phyloP scores from a whole-genome alignment of 2,113 vertebrate species.

The Sakesphorus luctuosus region DNA sequence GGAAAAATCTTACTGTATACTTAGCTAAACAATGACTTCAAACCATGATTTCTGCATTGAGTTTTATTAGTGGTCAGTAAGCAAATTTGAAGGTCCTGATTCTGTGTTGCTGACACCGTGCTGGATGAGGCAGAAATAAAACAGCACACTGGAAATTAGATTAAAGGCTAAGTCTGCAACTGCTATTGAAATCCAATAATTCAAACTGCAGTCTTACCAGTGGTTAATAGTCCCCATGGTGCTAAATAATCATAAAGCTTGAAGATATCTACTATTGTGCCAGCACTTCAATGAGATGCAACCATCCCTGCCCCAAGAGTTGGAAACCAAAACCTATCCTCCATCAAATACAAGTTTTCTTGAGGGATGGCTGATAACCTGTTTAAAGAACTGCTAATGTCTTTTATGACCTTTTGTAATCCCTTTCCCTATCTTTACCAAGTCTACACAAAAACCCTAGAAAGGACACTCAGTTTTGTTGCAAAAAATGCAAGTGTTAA shows the following conservation, averaged over 20 bases:
- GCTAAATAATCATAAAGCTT: slow-evolving; percentile 64
- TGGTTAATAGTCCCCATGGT: slow-evolving; percentile 59
- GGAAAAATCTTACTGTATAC: background rate
- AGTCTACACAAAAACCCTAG: background rate
- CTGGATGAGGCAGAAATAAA: slow-evolving; percentile 58
- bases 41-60: background rate
- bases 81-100: slow-evolving; percentile 39
- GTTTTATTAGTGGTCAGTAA: slow-evolving; percentile 26
- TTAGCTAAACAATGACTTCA: slow-evolving; percentile 10
- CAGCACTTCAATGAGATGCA: slow-evolving; percentile 8
- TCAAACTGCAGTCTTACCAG: slow-evolving; percentile 63
- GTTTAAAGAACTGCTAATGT: background rate
- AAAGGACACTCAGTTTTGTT: background rate
- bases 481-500: background rate
- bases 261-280: slow-evolving; percentile 1
- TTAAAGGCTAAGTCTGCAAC: slow-evolving; percentile 66
- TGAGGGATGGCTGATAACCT: background rate
- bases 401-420: background rate
- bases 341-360: background rate
- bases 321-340: slow-evolving; percentile 19
- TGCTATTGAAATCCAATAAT: slow-evolving; percentile 64
- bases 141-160: slow-evolving; percentile 63
- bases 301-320: background rate
- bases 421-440: background rate
- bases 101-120: slow-evolving; percentile 32